These are phyloP conservation scores for Armadillidium nasatum DNA, from an alignment of 1,140 invertebrate species.

Conservation along the genomic window DNA sequence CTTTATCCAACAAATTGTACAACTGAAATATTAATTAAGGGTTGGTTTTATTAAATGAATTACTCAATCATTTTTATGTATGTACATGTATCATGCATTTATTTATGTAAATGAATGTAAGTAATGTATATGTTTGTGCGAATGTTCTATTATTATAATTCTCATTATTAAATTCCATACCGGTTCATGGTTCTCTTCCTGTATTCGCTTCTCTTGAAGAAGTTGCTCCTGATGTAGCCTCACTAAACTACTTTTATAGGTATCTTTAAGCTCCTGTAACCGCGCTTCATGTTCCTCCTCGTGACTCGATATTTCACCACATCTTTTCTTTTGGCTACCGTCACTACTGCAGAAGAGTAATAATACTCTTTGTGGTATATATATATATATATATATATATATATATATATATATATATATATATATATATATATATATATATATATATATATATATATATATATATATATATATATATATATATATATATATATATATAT, in stretches of 20 bases:
- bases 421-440: conserved; percentile 17
- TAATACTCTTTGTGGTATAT: too few species aligned
- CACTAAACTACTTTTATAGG: conserved; percentile 61
- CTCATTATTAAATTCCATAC: conserved; percentile 45
- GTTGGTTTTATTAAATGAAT: too few species aligned
- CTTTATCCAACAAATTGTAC: conserved; percentile 66
- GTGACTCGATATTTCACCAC: conserved; percentile 9
- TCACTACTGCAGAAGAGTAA: not conserved
- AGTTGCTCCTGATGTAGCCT: conserved; percentile 65
- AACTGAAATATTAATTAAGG: conserved; percentile 43
- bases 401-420: conserved; percentile 1
- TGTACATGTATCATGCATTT: too few species aligned
- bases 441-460: too few species aligned
- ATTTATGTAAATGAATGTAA: too few species aligned
- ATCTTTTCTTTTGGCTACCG: conserved; percentile 12
- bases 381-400: too few species aligned
- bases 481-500: too few species aligned
- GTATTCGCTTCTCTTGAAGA: conserved; percentile 68
- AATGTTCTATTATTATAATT: too few species aligned
- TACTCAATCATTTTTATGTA: too few species aligned
- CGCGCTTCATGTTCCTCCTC: conserved; percentile 39
- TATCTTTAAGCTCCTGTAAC: conserved; percentile 49
- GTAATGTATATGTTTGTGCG: too few species aligned
- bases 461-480: too few species aligned
- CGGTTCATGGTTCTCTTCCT: conserved; percentile 76